These are phyloP conservation scores for Dinothrombium tinctorium DNA, from an alignment of 1,140 invertebrate genomes.

Conservation along the genomic window DNA sequence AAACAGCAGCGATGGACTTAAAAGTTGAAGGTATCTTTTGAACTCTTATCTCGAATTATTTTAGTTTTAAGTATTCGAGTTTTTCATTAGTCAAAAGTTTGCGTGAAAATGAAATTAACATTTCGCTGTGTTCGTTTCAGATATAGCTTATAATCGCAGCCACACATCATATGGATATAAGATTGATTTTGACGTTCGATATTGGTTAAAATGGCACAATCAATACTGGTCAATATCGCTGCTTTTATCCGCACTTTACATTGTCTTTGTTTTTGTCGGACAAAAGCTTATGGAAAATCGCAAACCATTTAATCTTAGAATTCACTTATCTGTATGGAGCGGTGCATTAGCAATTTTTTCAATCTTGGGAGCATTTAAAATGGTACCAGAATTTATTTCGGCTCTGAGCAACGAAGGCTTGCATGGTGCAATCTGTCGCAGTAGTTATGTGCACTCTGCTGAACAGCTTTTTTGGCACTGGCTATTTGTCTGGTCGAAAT, in stretches of 20 bases:
- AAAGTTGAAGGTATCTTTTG: no score
- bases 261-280: conserved; percentile 75
- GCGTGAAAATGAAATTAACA: no score
- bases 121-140: no score
- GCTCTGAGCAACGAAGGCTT: conserved; percentile 60
- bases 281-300: conserved; percentile 69
- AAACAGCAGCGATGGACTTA: no score
- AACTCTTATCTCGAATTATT: no score
- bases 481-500: conserved; percentile 79
- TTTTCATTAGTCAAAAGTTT: no score
- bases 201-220: conserved; percentile 5
- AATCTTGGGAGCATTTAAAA: conserved; percentile 63
- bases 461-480: conserved; percentile 86
- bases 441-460: conserved; percentile 61
- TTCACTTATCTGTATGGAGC: conserved; percentile 34
- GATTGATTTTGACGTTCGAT: no score
- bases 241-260: conserved; percentile 35
- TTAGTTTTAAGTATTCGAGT: no score
- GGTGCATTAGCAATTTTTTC: conserved; percentile 37
- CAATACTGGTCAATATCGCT: conserved; percentile 10
- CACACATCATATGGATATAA: no score
- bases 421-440: conserved; percentile 74
- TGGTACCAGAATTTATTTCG: conserved; percentile 60
- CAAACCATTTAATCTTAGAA: conserved; percentile 58
- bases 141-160: no score